Conservation (phyloP, 2,888 invertebrate species). For the Callimorpha dominula region DNA sequence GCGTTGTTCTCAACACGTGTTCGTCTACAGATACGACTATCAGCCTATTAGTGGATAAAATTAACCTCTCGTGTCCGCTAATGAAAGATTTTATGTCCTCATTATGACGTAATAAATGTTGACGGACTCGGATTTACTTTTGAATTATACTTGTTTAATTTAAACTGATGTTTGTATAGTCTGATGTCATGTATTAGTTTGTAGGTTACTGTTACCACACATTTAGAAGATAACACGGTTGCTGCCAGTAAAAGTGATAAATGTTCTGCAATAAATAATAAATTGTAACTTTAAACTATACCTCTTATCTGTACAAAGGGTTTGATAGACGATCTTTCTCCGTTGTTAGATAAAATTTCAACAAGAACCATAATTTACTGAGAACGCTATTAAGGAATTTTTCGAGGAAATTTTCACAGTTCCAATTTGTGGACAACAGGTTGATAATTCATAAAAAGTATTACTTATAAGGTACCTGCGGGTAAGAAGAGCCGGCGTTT, state of each 20-base stretch:
- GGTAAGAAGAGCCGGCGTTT: too few relatives aligned
- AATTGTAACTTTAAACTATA: neutral
- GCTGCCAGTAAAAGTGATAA: neutral
- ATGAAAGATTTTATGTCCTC: constrained; percentile 44
- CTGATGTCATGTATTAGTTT: constrained; percentile 4
- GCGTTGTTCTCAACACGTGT: constrained; percentile 36
- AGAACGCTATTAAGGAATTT: neutral
- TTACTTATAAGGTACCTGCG: too few relatives aligned
- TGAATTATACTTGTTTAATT: constrained; percentile 20
- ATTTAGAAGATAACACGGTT: neutral
- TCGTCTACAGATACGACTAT: constrained; percentile 32
- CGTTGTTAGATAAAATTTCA: neutral
- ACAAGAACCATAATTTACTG: neutral
- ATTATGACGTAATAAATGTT: constrained; percentile 31
- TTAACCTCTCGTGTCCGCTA: constrained; percentile 41
- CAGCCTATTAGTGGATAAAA: constrained; percentile 42
- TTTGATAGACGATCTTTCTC: neutral
- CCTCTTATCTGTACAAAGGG: neutral
- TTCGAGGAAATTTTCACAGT: constrained; percentile 1
- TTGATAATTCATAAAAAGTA: too few relatives aligned
- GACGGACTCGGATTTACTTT: constrained; percentile 33
- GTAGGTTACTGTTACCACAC: neutral
- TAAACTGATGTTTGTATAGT: constrained; percentile 3
- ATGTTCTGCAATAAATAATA: neutral
- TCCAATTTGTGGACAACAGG: neutral